A percentile compares a stretch with the other conserved stretches of the same genome.
These are phyloP conservation scores for Mus minutoides DNA, from an alignment of 2,797 vertebrate genomes.

Conservation along the genomic window DNA sequence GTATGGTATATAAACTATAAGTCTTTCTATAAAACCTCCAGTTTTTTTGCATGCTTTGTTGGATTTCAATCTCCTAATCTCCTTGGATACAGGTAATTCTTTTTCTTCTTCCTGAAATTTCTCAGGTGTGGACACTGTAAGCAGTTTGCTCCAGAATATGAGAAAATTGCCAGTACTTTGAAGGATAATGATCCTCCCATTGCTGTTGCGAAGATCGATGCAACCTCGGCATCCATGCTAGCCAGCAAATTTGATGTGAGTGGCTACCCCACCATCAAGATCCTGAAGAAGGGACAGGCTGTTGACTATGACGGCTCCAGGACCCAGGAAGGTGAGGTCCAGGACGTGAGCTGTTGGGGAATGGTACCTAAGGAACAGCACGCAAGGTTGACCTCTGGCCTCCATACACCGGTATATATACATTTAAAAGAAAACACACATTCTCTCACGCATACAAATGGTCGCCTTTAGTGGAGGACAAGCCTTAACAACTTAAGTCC, in stretches of 20 bases:
- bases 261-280: conserved; percentile 98
- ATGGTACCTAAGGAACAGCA: neutral
- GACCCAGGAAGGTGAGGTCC: conserved; percentile 91
- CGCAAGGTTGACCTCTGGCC: neutral
- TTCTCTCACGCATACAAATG: neutral
- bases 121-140: conserved; percentile 98
- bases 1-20: fast-evolving
- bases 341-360: neutral
- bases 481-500: neutral
- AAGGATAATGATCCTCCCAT: conserved; percentile 95
- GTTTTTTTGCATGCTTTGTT: neutral
- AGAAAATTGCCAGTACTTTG: conserved; percentile 94
- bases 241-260: conserved; percentile 94
- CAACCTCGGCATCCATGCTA: conserved; percentile 89
- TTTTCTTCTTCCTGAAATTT: fast-evolving
- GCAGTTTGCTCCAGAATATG: conserved; percentile 96
- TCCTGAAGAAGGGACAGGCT: conserved; percentile 95
- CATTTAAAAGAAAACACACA: neutral
- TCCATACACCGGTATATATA: too few species aligned
- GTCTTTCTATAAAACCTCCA: neutral
- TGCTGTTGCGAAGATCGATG: conserved; percentile 96
- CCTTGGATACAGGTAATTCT: neutral
- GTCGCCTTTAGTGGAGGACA: neutral
- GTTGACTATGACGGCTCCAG: conserved; percentile 96
- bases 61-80: neutral